Base-by-base conservation (phyloP, 2,113 vertebrate species). In the Aramus guarauna region DNA sequence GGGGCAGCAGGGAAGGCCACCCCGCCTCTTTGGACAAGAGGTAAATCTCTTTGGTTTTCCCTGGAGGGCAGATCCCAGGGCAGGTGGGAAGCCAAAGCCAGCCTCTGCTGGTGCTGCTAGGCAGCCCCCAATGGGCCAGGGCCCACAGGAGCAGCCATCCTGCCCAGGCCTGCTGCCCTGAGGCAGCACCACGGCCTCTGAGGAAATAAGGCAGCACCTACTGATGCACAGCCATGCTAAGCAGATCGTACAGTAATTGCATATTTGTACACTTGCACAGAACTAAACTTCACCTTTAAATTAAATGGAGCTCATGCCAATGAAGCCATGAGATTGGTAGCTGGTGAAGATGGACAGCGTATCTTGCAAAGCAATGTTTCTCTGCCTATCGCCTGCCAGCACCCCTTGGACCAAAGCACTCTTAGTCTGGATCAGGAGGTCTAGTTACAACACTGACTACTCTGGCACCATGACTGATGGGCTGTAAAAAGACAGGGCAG, bases 191-290 rank as follows among this genome's bases (percentile, higher is more conserved):
- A 5, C 14, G 11, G 3, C 2, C 6, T 37, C 39, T 18, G 37
- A n/a, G 63, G 47, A 58, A 27, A 21, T 20, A 6, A 9, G 9
- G 20, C 0, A 1, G 11, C 18, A 0, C 0, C 2, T 14, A 34
- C 32, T 1, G 0, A 9, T 9, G n/a, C 27, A 66, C 0, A 1
- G 45, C 78, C 37, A 10, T 18, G 0, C 26, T 15, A 4, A 1
- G 18, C 53, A 32, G 12, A 6, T 1, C 1, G 4, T 29, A 48
- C 32, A 20, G 32, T 11, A 55, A 34, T 14, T 50, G 2, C 2
- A 0, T 12, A 14, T 30, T 14, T 29, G 41, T 37, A 39, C 50
- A 26, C 37, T 75, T 59, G 37, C 75, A 68, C 27, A 11, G n/a
- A 39, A 36, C 41, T 30, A 2, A 34, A 9, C 18, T 32, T 14